A percentile compares a stretch with the other conserved stretches of the same genome.
Conservation (phyloP, 2,888 invertebrate species). For the Spialia ferax region DNA sequence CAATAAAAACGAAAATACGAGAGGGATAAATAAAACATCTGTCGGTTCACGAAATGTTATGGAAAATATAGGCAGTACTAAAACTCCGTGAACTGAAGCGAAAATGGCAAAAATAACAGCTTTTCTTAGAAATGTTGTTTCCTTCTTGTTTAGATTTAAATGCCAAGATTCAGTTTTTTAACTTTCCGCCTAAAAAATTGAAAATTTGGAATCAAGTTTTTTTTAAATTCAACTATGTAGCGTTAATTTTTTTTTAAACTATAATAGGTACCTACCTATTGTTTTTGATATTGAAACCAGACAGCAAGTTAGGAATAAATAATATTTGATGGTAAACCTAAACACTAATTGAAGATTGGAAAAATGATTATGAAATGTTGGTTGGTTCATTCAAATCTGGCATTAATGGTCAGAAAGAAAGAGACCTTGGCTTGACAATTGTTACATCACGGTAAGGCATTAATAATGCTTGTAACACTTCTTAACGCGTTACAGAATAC, state of each 20-base stretch:
- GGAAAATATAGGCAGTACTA: slow-evolving; percentile 62
- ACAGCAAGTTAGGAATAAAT: no score
- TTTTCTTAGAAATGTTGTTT: slow-evolving; percentile 11
- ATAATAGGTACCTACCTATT: no score
- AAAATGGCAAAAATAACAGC: slow-evolving; percentile 10
- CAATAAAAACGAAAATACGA: slow-evolving; percentile 73
- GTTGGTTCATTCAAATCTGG: slow-evolving; percentile 17
- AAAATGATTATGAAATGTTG: background rate
- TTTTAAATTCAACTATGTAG: no score
- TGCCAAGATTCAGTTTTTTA: background rate
- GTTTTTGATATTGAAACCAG: no score
- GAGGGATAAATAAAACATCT: slow-evolving; percentile 71
- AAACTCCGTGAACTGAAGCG: slow-evolving; percentile 53
- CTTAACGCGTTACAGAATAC: slow-evolving; percentile 66
- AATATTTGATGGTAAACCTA: no score
- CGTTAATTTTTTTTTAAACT: no score
- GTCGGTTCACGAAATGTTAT: slow-evolving; percentile 67
- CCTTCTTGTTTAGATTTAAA: background rate
- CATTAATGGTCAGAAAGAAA: slow-evolving; percentile 36
- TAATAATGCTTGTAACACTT: slow-evolving; percentile 49
- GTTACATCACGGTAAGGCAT: slow-evolving; percentile 48
- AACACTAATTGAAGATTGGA: no score
- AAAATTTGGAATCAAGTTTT: no score
- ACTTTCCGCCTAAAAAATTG: background rate
- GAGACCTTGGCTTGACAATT: slow-evolving; percentile 46